Conservation (phyloP, 2,797 vertebrate species). For the Fundulus diaphanus region DNA sequence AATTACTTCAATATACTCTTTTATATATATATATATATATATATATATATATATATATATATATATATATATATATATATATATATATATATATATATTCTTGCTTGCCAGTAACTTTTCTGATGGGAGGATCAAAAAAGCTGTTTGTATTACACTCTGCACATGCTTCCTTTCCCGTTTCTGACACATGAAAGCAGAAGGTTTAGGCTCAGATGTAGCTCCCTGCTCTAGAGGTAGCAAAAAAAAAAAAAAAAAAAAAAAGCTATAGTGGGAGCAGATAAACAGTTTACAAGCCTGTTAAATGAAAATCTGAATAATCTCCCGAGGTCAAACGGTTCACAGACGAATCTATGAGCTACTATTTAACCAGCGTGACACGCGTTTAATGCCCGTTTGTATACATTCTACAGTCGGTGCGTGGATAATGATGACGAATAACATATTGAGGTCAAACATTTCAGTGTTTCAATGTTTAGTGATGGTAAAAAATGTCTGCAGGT, state of each 20-base stretch:
- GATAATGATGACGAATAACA: constrained; percentile 61
- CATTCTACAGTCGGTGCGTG: constrained; percentile 61
- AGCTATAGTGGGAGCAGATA: constrained; percentile 48
- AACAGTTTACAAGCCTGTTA: constrained; percentile 61
- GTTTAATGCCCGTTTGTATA: constrained; percentile 58
- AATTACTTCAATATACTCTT: constrained; percentile 62
- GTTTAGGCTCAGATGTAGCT: constrained; percentile 26
- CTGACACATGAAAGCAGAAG: constrained; percentile 30
- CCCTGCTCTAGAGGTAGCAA: constrained; percentile 23
- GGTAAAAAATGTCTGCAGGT: too few relatives aligned
- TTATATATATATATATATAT: constrained; percentile 18
- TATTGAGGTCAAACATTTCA: constrained; percentile 20
- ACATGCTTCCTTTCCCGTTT: constrained; percentile 24
- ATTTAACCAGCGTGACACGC: constrained; percentile 48
- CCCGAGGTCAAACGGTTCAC: constrained; percentile 53
- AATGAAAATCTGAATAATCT: constrained; percentile 59
- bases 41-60: not conserved
- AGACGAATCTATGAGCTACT: constrained; percentile 49
- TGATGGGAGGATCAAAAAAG: constrained; percentile 53
- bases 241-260: too few relatives aligned
- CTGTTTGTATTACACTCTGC: constrained; percentile 27
- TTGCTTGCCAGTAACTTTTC: constrained; percentile 51
- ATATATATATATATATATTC: constrained; percentile 7
- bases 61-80: not conserved
- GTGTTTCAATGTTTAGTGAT: constrained; percentile 39